phyloP scores from a whole-genome alignment of 2,888 invertebrate genomes.

The Rotaria socialis region DNA sequence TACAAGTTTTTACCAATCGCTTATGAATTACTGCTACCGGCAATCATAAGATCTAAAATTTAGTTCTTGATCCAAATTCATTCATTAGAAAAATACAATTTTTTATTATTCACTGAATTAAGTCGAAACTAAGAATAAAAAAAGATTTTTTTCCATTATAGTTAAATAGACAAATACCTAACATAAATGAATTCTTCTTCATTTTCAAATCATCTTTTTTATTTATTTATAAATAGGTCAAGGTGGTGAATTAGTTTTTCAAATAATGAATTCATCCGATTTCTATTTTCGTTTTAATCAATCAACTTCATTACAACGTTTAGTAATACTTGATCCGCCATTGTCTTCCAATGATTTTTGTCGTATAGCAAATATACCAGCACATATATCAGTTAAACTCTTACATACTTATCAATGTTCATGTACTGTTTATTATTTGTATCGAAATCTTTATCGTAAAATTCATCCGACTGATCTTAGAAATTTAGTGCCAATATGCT shows the following conservation, averaged over 20 bases:
- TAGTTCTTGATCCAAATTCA: too few species aligned
- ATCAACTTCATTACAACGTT: neutral
- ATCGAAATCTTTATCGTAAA: neutral
- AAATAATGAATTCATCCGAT: neutral
- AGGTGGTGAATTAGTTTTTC: neutral
- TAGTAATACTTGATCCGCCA: neutral
- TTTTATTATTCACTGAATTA: too few species aligned
- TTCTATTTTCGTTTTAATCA: constrained; percentile 32
- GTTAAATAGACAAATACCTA: too few species aligned
- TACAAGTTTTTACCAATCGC: too few species aligned
- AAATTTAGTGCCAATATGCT: neutral
- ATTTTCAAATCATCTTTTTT: too few species aligned
- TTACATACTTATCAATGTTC: neutral
- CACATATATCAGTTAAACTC: neutral
- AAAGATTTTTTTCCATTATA: too few species aligned
- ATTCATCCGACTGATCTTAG: neutral
- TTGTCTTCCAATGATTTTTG: neutral
- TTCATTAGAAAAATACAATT: too few species aligned
- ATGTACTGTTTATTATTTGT: neutral
- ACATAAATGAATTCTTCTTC: too few species aligned
- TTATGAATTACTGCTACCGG: too few species aligned
- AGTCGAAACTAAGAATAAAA: too few species aligned
- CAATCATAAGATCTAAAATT: too few species aligned
- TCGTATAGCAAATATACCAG: constrained; percentile 3
- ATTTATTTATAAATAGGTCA: neutral